Conservation (phyloP, 2,797 vertebrate genomes). For the Psittacula echo region DNA sequence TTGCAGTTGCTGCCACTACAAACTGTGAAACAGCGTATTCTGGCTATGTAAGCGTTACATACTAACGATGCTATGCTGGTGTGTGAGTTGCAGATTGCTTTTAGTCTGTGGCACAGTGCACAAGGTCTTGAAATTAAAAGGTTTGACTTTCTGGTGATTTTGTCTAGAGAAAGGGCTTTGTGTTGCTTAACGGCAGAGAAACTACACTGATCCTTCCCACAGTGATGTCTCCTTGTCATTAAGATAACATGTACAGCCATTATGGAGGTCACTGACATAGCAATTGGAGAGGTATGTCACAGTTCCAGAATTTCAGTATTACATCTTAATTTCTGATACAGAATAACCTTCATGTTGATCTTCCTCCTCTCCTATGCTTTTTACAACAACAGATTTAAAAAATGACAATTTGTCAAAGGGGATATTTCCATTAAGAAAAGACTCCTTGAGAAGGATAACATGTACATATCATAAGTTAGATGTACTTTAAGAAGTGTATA, state of each 20-base stretch:
- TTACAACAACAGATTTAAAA: not conserved
- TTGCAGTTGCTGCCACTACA: not conserved
- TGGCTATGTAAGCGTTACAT: not conserved
- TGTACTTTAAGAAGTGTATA: not conserved
- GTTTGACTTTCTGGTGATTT: not conserved
- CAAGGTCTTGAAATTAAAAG: not conserved
- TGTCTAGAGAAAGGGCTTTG: not conserved
- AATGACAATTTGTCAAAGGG: not conserved
- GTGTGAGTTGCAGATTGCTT: not conserved
- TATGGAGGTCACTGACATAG: slow-evolving; percentile 22
- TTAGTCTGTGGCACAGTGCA: not conserved
- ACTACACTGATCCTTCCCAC: slow-evolving; percentile 28
- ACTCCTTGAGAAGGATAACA: not conserved
- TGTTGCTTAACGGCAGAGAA: slow-evolving; percentile 31
- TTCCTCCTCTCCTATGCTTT: not conserved
- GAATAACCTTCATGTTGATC: not conserved
- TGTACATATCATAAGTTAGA: not conserved
- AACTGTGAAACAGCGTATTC: not conserved
- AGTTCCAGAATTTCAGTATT: not conserved
- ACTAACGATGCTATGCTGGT: not conserved
- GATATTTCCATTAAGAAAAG: not conserved
- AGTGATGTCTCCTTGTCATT: slow-evolving; percentile 48
- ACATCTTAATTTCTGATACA: not conserved
- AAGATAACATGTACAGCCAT: slow-evolving; percentile 4
- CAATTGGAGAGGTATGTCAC: not conserved